Evolutionary conservation across 2,113 vertebrate species (phyloP).

Genomic region (Morone chrysops): DNA sequence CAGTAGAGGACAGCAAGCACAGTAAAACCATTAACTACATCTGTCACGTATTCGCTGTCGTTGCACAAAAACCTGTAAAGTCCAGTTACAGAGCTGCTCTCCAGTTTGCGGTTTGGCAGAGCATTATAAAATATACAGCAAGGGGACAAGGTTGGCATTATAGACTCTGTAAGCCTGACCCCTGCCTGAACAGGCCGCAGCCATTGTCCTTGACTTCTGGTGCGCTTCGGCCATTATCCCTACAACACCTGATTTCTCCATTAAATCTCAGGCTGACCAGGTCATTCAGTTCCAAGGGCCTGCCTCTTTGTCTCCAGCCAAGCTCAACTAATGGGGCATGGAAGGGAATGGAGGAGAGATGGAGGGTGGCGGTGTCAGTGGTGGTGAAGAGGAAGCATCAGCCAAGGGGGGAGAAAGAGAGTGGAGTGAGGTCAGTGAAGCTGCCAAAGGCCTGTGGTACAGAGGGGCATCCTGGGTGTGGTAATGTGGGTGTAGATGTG

Average conservation of each 20-base stretch:
- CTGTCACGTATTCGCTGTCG: constrained; percentile 76
- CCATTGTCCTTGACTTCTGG: constrained; percentile 93
- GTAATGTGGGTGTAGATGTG: constrained; percentile 44
- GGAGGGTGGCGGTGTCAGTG: constrained; percentile 74
- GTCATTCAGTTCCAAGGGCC: constrained; percentile 96
- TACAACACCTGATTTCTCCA: constrained; percentile 93
- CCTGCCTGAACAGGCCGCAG: constrained; percentile 73
- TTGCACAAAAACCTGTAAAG: constrained; percentile 76
- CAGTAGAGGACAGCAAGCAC: constrained; percentile 50
- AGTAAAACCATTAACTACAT: constrained; percentile 69
- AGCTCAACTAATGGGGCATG: constrained; percentile 95
- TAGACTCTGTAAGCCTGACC: constrained; percentile 78
- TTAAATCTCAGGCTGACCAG: constrained; percentile 97
- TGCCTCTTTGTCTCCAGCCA: constrained; percentile 95
- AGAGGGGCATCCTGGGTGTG: constrained; percentile 59
- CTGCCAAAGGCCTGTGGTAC: constrained; percentile 68
- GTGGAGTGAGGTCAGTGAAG: constrained; percentile 64
- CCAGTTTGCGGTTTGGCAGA: constrained; percentile 59
- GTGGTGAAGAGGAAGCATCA: constrained; percentile 69
- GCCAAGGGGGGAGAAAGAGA: constrained; percentile 69
- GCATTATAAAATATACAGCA: constrained; percentile 78
- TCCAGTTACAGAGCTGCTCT: constrained; percentile 59
- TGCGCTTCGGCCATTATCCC: constrained; percentile 88
- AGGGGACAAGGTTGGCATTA: constrained; percentile 78
- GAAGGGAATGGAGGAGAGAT: constrained; percentile 79